Conservation (phyloP, 2,888 invertebrate genomes). For the Drosophila infuscata region DNA sequence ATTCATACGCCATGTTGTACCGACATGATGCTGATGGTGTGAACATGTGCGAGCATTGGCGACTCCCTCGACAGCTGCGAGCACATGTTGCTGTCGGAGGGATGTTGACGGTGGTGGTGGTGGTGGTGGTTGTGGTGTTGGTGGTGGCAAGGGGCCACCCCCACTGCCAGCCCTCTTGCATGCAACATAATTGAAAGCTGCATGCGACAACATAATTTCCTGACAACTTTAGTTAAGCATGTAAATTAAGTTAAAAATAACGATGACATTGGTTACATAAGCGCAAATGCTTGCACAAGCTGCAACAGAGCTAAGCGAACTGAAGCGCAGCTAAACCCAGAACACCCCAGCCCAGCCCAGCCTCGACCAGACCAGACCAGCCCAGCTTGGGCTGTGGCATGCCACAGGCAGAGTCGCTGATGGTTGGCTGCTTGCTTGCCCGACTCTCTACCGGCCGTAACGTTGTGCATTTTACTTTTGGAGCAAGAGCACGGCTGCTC, state of each 20-base stretch:
- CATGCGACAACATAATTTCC: constrained; percentile 80
- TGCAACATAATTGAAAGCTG: constrained; percentile 76
- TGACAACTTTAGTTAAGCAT: constrained; percentile 81
- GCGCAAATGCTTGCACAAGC: constrained; percentile 62
- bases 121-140: neutral
- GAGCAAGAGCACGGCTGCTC: constrained; percentile 67
- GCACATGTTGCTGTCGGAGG: constrained; percentile 31
- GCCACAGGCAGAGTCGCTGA: constrained; percentile 27
- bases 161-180: constrained; percentile 41
- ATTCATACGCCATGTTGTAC: constrained; percentile 64
- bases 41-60: constrained; percentile 10
- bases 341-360: neutral
- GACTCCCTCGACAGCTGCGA: constrained; percentile 32
- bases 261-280: constrained; percentile 81
- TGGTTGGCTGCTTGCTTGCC: constrained; percentile 24
- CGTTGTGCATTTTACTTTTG: constrained; percentile 68
- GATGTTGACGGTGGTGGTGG: neutral
- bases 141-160: constrained; percentile 9
- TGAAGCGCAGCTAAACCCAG: constrained; percentile 31
- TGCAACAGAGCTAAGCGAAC: constrained; percentile 23
- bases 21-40: constrained; percentile 19
- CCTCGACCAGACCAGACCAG: neutral
- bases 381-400: constrained; percentile 8
- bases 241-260: constrained; percentile 80
- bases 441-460: constrained; percentile 40